phyloP scores from a whole-genome alignment of 2,797 vertebrate genomes.

The Falco naumanni region DNA sequence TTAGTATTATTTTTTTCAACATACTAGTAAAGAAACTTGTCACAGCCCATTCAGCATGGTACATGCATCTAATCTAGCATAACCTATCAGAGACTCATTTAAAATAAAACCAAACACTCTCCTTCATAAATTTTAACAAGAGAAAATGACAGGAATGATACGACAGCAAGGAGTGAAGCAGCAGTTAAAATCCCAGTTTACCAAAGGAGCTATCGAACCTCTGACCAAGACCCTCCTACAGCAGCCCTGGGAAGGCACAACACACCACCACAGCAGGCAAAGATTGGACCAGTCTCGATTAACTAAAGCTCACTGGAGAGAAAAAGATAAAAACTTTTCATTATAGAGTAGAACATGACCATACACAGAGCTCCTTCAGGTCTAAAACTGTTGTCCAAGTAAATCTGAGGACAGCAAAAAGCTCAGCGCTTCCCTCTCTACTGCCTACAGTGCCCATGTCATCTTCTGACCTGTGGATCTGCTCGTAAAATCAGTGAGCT shows the following conservation, averaged over 20 bases:
- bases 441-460: accelerated
- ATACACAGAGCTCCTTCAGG: neutral
- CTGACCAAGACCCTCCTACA: neutral
- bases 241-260: neutral
- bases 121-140: neutral
- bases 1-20: neutral
- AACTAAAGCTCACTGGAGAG: neutral
- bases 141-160: neutral
- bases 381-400: neutral
- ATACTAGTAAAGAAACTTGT: neutral
- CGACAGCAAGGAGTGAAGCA: accelerated
- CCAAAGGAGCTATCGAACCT: accelerated
- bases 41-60: accelerated
- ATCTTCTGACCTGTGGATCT: neutral
- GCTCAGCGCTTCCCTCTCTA: neutral
- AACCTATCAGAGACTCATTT: neutral
- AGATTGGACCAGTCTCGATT: neutral
- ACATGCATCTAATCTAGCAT: neutral
- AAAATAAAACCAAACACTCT: neutral
- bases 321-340: neutral
- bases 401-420: neutral
- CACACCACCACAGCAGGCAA: neutral
- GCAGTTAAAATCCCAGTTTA: neutral
- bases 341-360: neutral
- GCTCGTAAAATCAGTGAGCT: too few species aligned